Conservation (phyloP, 2,113 vertebrate species). For the Callocephalon fimbriatum region DNA sequence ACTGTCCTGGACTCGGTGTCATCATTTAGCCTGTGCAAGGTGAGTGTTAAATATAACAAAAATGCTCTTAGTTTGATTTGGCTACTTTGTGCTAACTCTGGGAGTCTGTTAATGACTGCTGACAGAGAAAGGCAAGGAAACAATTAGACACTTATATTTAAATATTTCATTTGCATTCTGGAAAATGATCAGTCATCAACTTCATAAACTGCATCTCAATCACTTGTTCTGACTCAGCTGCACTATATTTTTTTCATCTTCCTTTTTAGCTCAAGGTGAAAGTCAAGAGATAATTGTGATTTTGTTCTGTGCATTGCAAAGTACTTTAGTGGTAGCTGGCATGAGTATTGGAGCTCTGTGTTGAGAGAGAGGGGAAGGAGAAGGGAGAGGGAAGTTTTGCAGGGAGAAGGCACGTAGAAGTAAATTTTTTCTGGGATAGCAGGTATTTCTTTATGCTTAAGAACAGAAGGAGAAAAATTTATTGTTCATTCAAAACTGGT, state of each 20-base stretch:
- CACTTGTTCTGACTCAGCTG: background rate
- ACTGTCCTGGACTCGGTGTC: background rate
- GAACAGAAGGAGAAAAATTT: slow-evolving; percentile 7
- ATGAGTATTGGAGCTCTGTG: background rate
- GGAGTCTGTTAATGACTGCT: background rate
- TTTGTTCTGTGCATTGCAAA: slow-evolving; percentile 28
- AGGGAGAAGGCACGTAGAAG: background rate
- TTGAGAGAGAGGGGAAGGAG: background rate
- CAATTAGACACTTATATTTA: slow-evolving; percentile 7
- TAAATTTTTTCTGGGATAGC: background rate
- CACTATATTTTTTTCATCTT: slow-evolving; percentile 1
- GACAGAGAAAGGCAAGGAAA: slow-evolving; percentile 12
- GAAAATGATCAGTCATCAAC: background rate
- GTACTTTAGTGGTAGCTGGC: background rate
- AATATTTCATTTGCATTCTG: slow-evolving; percentile 32
- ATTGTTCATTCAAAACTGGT: background rate
- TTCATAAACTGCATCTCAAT: background rate
- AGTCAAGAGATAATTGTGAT: slow-evolving; percentile 17
- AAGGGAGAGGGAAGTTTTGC: background rate
- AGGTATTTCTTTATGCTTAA: slow-evolving; percentile 1
- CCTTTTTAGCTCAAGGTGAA: slow-evolving; percentile 40
- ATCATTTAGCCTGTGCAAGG: background rate
- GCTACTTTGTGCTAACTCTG: background rate
- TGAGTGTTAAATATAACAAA: background rate
- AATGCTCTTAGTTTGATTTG: background rate